Conservation (phyloP, 2,797 vertebrate species). For the Setipinna tenuifilis region DNA sequence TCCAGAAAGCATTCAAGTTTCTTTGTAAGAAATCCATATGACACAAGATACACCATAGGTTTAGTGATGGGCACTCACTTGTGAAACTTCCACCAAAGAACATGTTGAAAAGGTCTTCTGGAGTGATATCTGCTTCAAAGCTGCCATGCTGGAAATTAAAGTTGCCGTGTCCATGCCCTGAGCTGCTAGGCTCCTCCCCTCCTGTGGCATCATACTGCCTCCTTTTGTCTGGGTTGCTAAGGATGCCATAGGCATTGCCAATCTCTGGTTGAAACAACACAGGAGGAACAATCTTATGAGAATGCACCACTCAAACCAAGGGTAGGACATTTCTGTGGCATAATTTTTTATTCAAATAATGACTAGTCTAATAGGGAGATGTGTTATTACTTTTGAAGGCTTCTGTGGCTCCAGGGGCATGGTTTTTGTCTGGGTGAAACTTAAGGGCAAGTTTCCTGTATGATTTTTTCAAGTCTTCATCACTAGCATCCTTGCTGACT, state of each 20-base stretch:
- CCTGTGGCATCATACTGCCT: slow-evolving; percentile 93
- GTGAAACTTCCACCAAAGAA: slow-evolving; percentile 96
- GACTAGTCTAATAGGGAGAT: background rate
- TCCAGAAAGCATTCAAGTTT: too few relatives aligned
- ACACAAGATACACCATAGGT: background rate
- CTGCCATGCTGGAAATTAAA: slow-evolving; percentile 60
- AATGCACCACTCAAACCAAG: background rate
- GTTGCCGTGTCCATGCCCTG: slow-evolving; percentile 75
- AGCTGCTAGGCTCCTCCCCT: slow-evolving; percentile 84
- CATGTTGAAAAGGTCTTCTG: slow-evolving; percentile 99
- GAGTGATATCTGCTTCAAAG: slow-evolving; percentile 96
- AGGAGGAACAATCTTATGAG: background rate
- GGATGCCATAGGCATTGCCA: slow-evolving; percentile 92
- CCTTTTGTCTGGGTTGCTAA: slow-evolving; percentile 93
- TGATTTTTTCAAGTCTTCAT: slow-evolving; percentile 96
- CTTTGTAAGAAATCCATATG: background rate
- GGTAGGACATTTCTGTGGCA: background rate
- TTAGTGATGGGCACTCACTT: slow-evolving; percentile 72
- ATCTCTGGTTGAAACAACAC: slow-evolving; percentile 79
- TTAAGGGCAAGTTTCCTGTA: slow-evolving; percentile 96
- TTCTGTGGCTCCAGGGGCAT: slow-evolving; percentile 93
- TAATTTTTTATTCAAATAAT: background rate
- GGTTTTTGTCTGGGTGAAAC: slow-evolving; percentile 98
- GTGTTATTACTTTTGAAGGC: slow-evolving; percentile 93
- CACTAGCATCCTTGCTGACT: slow-evolving; percentile 87